phyloP scores from a whole-genome alignment of 2,888 invertebrate genomes.

The Leptopilina drosophilae region DNA sequence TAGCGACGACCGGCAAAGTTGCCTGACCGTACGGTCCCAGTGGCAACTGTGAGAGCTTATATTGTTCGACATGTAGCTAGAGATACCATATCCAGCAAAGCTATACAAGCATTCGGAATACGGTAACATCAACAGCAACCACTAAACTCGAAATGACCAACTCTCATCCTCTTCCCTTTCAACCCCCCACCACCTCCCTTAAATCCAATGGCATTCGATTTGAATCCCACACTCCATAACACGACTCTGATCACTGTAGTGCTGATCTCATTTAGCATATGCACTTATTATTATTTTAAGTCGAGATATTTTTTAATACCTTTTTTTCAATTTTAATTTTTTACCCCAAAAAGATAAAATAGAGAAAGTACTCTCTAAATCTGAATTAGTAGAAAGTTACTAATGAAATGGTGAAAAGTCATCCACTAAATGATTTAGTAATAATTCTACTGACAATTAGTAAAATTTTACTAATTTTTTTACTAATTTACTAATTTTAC shows the following conservation, averaged over 20 bases:
- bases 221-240: slow-evolving; percentile 52
- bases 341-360: too few relatives aligned
- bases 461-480: too few relatives aligned
- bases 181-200: too few relatives aligned
- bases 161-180: slow-evolving; percentile 41
- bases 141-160: slow-evolving; percentile 55
- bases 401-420: too few relatives aligned
- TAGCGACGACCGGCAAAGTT: slow-evolving; percentile 49
- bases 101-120: slow-evolving; percentile 46
- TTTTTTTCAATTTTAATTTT: too few relatives aligned
- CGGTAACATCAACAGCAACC: slow-evolving; percentile 46
- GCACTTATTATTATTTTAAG: slow-evolving; percentile 39
- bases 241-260: slow-evolving; percentile 44
- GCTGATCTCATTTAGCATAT: slow-evolving; percentile 45
- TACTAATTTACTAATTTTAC: too few relatives aligned
- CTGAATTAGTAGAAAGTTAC: too few relatives aligned
- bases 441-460: too few relatives aligned
- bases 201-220: slow-evolving; percentile 49
- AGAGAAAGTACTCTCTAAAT: too few relatives aligned
- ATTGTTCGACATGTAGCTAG: slow-evolving; percentile 31
- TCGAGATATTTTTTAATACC: too few relatives aligned
- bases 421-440: too few relatives aligned
- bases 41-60: slow-evolving; percentile 28
- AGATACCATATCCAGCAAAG: slow-evolving; percentile 44
- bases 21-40: slow-evolving; percentile 47